Evolutionary conservation across 2,797 vertebrate genomes (phyloP), one percentile per base, ranked within the genome.

Genomic region (Dallia pectoralis): DNA sequence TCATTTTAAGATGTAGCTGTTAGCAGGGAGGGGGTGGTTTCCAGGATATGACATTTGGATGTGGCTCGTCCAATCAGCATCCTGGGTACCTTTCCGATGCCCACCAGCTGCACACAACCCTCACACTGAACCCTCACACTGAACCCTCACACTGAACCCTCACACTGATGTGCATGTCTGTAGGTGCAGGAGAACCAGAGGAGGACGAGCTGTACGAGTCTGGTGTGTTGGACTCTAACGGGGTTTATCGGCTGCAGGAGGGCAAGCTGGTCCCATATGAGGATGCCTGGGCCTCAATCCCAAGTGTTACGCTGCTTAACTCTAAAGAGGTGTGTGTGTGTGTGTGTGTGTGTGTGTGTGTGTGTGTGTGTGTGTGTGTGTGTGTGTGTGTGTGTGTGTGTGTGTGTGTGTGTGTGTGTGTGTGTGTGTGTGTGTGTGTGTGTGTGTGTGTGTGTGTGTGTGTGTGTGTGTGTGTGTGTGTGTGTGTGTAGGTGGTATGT

Each of bases 161-260:
- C n/a, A 67, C 65, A 67, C 19, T 22, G 12, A 67, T 29, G 33
- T 40, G 2, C 61, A 59, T 70, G n/a, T 67, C 16, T 48, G 4
- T 47, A 94, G 94, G 87, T 25, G 93, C 93, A 0, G 94, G 94
- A 4, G 92, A 93, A 68, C 93, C 93, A 3, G 93, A 94, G 62
- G 94, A 95, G 77, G 94, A 95, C 62, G 94, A 95, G 84, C 77
- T 93, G 33, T 95, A 93, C 73, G 94, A 95, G 86, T 91, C 81
- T 0, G 94, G 89, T 0, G 85, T 95, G 59, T 53, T 93, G 0
- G 94, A 94, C 77, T 89, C 94, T 30, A 95, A 87, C 40, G 90
- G 91, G 4, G 86, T 94, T 18, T 95, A 94, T 85, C 87, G 87
- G 66, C 90, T 95, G 49, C 77, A 89, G 78, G 93, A 93, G 80